Evolutionary conservation across 2,888 invertebrate genomes (phyloP).

Genomic region (Nymphalis polychloros): DNA sequence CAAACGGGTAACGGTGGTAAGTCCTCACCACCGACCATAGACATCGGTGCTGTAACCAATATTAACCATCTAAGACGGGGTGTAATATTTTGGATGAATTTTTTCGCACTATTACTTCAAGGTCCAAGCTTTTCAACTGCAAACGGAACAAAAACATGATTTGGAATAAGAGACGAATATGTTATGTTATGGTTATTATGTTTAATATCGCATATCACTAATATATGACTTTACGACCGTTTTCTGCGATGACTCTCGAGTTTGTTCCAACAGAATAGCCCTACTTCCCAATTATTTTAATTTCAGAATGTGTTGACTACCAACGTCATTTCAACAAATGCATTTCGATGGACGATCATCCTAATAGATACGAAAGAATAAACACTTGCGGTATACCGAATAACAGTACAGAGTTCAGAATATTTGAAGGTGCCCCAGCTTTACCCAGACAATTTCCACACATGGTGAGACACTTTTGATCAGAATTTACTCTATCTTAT

Average conservation of each 20-base stretch:
- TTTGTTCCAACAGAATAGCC: background rate
- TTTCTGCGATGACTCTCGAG: background rate
- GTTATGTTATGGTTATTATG: no score
- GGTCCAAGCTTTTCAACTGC: no score
- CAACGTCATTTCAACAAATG: conserved; percentile 29
- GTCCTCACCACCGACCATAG: background rate
- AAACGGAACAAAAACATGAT: no score
- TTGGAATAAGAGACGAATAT: no score
- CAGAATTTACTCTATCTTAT: conserved; percentile 13
- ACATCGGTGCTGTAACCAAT: no score
- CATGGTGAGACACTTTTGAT: conserved; percentile 43
- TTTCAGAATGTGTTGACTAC: conserved; percentile 30
- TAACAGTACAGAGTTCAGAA: background rate
- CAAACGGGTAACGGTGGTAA: background rate
- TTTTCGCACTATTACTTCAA: no score
- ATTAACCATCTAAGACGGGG: no score
- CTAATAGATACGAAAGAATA: background rate
- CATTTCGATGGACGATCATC: background rate
- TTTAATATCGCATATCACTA: no score
- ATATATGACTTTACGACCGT: no score
- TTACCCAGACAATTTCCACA: conserved; percentile 35
- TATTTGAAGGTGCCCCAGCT: conserved; percentile 16
- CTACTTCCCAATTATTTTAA: background rate
- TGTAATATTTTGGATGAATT: no score
- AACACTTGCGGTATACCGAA: conserved; percentile 11